phyloP scores from a whole-genome alignment of 2,113 vertebrate species.

The Lagopus leucura region DNA sequence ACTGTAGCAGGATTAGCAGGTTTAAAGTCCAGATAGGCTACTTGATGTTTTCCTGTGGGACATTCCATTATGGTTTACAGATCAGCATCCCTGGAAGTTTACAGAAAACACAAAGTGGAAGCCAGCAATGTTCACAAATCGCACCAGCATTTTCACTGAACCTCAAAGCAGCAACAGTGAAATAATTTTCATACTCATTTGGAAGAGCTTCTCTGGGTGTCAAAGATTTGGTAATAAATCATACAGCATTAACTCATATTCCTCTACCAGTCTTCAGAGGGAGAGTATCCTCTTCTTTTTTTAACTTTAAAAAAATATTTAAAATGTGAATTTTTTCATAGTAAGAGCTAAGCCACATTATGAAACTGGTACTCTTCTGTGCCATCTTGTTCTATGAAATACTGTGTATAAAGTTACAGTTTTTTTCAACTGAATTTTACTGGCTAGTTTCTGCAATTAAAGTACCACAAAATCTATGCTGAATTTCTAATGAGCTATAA shows the following conservation, averaged over 20 bases:
- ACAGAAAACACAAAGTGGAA: slow-evolving; percentile 25
- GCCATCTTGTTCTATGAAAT: neutral
- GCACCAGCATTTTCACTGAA: slow-evolving; percentile 29
- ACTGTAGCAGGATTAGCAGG: neutral
- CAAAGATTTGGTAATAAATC: neutral
- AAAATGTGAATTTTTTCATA: neutral
- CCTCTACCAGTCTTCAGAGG: neutral
- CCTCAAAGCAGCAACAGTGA: neutral
- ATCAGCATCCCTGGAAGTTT: neutral
- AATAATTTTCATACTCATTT: neutral
- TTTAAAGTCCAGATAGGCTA: neutral
- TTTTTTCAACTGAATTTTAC: neutral
- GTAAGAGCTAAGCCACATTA: neutral
- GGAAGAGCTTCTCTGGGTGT: slow-evolving; percentile 12
- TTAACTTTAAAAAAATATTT: neutral
- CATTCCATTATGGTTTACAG: neutral
- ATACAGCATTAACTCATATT: neutral
- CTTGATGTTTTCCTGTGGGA: neutral
- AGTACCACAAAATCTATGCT: neutral
- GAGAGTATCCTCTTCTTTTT: neutral
- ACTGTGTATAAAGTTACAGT: neutral
- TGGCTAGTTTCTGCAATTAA: neutral
- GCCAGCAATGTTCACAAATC: neutral
- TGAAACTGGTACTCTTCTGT: neutral
- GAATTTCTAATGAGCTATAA: neutral